phyloP scores from a whole-genome alignment of 2,888 invertebrate genomes.

The Dione juno region DNA sequence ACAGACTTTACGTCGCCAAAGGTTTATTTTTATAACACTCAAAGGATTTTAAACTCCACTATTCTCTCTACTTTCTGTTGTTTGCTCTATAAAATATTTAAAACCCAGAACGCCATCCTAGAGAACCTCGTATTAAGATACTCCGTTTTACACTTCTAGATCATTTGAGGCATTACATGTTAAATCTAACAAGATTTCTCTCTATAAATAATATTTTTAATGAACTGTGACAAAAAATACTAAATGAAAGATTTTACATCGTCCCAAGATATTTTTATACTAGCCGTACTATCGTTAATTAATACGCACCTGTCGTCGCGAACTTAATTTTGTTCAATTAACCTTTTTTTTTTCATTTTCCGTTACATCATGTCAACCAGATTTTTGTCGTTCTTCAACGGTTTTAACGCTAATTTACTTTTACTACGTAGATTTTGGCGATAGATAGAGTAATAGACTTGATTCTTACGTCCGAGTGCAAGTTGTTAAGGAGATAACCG shows the following conservation, averaged over 20 bases:
- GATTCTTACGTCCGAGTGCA: conserved; percentile 8
- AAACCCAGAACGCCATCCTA: no score
- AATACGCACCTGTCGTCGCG: conserved; percentile 42
- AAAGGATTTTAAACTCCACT: no score
- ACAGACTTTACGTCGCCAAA: no score
- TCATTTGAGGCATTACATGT: no score
- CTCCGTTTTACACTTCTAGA: no score
- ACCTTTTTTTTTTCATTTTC: conserved; percentile 36
- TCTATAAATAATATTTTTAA: no score
- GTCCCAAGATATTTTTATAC: conserved; percentile 37
- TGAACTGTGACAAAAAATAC: conserved; percentile 25
- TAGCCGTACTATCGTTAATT: conserved; percentile 34
- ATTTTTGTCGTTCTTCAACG: conserved; percentile 31
- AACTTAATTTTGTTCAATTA: conserved; percentile 44
- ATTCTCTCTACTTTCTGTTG: no score
- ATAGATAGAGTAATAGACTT: conserved; percentile 17
- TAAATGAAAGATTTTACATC: conserved; percentile 12
- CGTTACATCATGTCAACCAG: conserved; percentile 35
- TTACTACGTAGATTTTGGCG: conserved; percentile 19
- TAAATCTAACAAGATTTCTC: no score
- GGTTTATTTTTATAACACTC: no score
- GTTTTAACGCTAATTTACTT: conserved; percentile 26
- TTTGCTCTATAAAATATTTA: no score
- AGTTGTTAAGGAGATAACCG: not conserved
- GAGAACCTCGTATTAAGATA: no score